These are phyloP conservation scores for Baccha elongata DNA, from an alignment of 2,888 invertebrate species.

Conservation along the genomic window DNA sequence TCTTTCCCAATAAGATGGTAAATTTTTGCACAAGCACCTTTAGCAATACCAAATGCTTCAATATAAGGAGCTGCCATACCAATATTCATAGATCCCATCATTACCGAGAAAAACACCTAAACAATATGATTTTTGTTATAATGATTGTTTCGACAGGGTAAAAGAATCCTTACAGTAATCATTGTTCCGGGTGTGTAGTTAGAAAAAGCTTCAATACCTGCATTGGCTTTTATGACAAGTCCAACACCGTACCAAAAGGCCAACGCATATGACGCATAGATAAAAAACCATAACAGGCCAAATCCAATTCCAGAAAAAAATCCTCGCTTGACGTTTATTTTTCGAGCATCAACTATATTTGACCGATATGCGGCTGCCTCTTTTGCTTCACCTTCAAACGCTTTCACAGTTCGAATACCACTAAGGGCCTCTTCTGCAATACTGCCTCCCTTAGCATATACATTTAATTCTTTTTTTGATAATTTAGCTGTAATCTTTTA, in stretches of 20 bases:
- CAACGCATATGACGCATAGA: conserved; percentile 89
- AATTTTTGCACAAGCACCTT: conserved; percentile 90
- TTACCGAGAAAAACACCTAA: conserved; percentile 81
- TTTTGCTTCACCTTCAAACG: conserved; percentile 89
- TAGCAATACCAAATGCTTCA: conserved; percentile 90
- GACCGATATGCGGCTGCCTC: conserved; percentile 87
- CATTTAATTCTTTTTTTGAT: conserved; percentile 86
- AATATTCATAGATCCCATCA: conserved; percentile 85
- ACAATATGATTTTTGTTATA: too few species aligned
- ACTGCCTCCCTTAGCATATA: conserved; percentile 89
- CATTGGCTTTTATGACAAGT: conserved; percentile 85
- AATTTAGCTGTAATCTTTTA: conserved; percentile 86
- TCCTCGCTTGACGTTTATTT: conserved; percentile 88
- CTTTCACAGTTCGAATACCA: conserved; percentile 89
- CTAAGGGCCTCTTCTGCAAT: conserved; percentile 91
- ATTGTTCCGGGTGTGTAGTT: conserved; percentile 86
- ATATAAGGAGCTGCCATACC: conserved; percentile 93
- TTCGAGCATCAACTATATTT: conserved; percentile 85
- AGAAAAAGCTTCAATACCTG: conserved; percentile 77
- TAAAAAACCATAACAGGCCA: conserved; percentile 89
- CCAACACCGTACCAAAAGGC: conserved; percentile 93
- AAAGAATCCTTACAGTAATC: conserved; percentile 85
- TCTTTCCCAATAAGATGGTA: conserved; percentile 89
- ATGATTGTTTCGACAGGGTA: not conserved
- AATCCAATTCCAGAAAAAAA: conserved; percentile 88